These are phyloP conservation scores for Notothenia coriiceps DNA, from an alignment of 2,113 vertebrate genomes.

Conservation along the genomic window DNA sequence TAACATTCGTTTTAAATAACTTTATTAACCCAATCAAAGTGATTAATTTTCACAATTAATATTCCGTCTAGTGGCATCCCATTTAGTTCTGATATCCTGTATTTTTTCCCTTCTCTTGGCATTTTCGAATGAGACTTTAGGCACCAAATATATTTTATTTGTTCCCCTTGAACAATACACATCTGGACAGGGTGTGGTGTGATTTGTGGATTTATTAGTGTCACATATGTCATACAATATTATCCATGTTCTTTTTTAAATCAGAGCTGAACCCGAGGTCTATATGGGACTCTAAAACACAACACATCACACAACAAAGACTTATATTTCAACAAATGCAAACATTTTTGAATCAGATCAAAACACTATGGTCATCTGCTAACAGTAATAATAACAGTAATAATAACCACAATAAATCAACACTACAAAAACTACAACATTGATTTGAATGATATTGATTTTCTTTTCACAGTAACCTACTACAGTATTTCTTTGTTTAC, in stretches of 20 bases:
- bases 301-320: neutral
- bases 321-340: neutral
- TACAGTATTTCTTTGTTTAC: too few relatives aligned
- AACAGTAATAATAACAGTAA: too few relatives aligned
- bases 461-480: too few relatives aligned
- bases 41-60: neutral
- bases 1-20: neutral
- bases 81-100: neutral
- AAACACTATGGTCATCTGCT: neutral
- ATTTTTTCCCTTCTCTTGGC: neutral
- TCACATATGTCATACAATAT: constrained; percentile 12
- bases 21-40: neutral
- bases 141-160: constrained; percentile 2
- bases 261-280: too few relatives aligned
- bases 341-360: neutral
- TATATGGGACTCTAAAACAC: too few relatives aligned
- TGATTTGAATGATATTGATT: neutral
- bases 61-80: neutral
- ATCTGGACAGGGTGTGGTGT: constrained; percentile 42
- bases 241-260: constrained; percentile 1
- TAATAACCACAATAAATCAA: neutral
- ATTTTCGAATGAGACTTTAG: neutral
- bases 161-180: constrained; percentile 17
- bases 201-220: constrained; percentile 14
- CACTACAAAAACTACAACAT: neutral